Percentiles rank a stretch among this genome's conserved stretches.
Evolutionary conservation across 2,113 vertebrate genomes (phyloP).

Genomic region (Cercopithecus mona): DNA sequence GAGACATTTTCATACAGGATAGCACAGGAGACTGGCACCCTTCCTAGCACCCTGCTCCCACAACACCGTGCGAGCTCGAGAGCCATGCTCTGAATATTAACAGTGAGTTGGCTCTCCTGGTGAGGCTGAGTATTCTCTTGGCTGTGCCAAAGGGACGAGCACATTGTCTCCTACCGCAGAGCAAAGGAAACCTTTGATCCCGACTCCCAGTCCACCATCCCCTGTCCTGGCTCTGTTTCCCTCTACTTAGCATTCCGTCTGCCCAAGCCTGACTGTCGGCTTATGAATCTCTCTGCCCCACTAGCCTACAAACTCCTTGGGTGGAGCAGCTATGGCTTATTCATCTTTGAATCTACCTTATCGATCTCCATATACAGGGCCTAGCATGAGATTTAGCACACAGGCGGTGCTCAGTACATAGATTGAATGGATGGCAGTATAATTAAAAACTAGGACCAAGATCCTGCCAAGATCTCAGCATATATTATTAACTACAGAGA

Average conservation of each 20-base stretch:
- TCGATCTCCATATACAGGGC: neutral
- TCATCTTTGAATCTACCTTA: neutral
- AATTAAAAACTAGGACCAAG: neutral
- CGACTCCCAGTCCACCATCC: neutral
- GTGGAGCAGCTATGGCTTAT: neutral
- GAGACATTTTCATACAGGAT: neutral
- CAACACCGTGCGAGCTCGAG: fast-evolving
- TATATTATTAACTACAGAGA: neutral
- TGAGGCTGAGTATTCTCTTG: neutral
- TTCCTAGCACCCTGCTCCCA: neutral
- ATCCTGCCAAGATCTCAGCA: neutral
- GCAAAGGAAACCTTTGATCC: neutral
- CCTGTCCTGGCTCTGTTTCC: neutral
- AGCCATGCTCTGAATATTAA: neutral
- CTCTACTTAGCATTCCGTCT: neutral
- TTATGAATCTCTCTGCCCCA: neutral
- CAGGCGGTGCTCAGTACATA: neutral
- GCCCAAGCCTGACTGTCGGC: neutral
- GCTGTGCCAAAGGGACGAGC: no score
- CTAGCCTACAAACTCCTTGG: neutral
- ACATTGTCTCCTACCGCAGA: neutral
- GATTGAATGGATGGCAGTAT: neutral
- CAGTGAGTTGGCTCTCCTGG: neutral
- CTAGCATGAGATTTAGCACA: neutral
- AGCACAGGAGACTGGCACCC: neutral